These are phyloP conservation scores for Drosophila pseudotalamancana DNA, from an alignment of 2,888 invertebrate genomes.

Conservation along the genomic window DNA sequence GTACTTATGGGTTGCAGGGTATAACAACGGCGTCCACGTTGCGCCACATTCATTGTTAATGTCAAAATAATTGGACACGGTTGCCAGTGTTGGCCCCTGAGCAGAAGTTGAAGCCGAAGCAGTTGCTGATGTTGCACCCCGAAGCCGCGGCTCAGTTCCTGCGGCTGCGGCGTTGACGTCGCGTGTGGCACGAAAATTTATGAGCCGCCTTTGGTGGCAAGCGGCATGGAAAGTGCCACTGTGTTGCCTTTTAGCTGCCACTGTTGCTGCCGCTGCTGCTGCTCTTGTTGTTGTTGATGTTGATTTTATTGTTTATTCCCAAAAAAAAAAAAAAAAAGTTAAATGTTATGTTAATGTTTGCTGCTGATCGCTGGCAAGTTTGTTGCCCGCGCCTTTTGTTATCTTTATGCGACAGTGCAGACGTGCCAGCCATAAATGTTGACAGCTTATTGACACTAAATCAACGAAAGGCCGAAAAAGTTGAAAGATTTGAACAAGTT, in stretches of 20 bases:
- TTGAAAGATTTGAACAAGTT: constrained; percentile 17
- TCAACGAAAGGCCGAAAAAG: constrained; percentile 24
- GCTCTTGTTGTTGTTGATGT: not conserved
- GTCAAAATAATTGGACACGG: constrained; percentile 82
- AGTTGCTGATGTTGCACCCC: constrained; percentile 43
- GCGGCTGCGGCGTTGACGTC: constrained; percentile 39
- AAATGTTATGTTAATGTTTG: constrained; percentile 57
- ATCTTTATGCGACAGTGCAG: constrained; percentile 50
- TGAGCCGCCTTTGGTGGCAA: constrained; percentile 50
- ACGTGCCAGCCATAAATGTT: constrained; percentile 68
- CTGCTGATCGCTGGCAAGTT: constrained; percentile 25
- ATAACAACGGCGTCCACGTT: constrained; percentile 44
- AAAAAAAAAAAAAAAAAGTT: constrained; percentile 27
- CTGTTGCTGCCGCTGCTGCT: not conserved
- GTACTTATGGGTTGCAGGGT: constrained; percentile 20
- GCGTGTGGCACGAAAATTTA: constrained; percentile 80
- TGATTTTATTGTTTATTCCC: constrained; percentile 3
- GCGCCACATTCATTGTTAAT: constrained; percentile 80
- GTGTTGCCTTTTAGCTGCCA: constrained; percentile 22
- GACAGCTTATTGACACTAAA: constrained; percentile 79
- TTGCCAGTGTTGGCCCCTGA: constrained; percentile 57
- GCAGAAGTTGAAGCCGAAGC: constrained; percentile 30
- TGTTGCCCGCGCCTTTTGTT: constrained; percentile 61
- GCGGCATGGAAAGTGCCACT: constrained; percentile 69
- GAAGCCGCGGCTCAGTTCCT: constrained; percentile 13